Percentiles rank a stretch among this genome's conserved stretches.
Conservation (phyloP, 2,797 vertebrate species). For the Enteromius unitaeniatus region DNA sequence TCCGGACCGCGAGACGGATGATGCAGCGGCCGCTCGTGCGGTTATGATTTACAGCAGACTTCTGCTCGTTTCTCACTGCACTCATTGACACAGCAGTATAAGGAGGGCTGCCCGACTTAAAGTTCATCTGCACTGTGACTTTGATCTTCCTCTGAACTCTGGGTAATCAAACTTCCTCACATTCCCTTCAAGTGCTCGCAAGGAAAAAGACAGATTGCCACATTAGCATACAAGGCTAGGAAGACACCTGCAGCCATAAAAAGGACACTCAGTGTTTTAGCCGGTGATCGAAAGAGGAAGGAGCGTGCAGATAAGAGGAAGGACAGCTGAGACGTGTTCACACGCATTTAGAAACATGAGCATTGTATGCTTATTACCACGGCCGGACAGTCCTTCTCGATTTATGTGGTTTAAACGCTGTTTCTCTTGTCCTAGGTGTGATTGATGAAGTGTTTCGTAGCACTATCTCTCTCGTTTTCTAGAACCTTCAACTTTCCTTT, state of each 20-base stretch:
- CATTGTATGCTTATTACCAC: slow-evolving; percentile 21
- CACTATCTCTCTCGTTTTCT: slow-evolving; percentile 5
- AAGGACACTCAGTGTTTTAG: slow-evolving; percentile 36
- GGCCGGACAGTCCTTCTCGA: background rate
- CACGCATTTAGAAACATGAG: slow-evolving; percentile 25
- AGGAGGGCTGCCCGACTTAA: background rate
- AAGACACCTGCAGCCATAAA: slow-evolving; percentile 39
- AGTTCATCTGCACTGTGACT: slow-evolving; percentile 14
- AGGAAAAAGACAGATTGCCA: slow-evolving; percentile 42
- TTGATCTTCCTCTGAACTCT: slow-evolving; percentile 34
- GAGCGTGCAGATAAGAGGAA: slow-evolving; percentile 6
- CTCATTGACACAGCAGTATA: slow-evolving; percentile 14
- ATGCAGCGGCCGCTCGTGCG: slow-evolving; percentile 7
- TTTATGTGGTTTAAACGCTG: slow-evolving; percentile 14
- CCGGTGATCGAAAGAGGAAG: slow-evolving; percentile 10
- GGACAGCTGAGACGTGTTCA: slow-evolving; percentile 24
- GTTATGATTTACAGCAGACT: slow-evolving; percentile 31
- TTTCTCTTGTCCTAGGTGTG: background rate
- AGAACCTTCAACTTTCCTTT: slow-evolving; percentile 25
- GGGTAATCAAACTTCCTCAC: slow-evolving; percentile 23
- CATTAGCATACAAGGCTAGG: slow-evolving; percentile 45
- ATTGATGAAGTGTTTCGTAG: slow-evolving; percentile 18
- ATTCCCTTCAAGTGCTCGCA: slow-evolving; percentile 6
- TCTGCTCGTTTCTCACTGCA: slow-evolving; percentile 13
- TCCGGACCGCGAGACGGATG: slow-evolving; percentile 14